Evolutionary conservation across 2,113 vertebrate species (phyloP), one percentile per base, ranked within the genome.

Genomic region (Ia io): DNA sequence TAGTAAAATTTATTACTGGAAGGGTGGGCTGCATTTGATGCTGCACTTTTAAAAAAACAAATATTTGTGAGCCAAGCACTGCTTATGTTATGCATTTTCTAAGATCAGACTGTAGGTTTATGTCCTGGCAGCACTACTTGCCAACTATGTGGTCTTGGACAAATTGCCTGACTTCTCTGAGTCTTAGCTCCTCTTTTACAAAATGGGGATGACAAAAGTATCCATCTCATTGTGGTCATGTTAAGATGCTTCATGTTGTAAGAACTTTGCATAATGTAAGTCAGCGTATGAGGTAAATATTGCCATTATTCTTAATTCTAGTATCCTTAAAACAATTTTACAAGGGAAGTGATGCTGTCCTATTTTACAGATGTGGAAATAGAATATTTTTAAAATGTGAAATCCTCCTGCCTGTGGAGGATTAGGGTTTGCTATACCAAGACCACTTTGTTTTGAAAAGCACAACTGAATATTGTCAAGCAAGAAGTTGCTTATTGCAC

Each of bases 381-480:
- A 77, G 53, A 53, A 69, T 61, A 28, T 61, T 69, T 74, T 78
- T 30, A 65, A 42, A 78, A 80, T 93, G 32, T 83, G 82, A 82
- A 90, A 47, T 77, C 82, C 53, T 80, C 89, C 92, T 94, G 67
- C 49, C 32, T 67, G 11, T 25, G 69, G 44, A 63, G 28, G 35
- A 85, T 61, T 76, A 22, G 80, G 32, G 20, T 82, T 93, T 95
- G 44, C 30, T 74, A 30, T 32, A 71, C 25, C 44, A 84, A 90
- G 76, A 9, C 37, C 69, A 47, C 0, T 86, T 94, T 83, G 61
- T 93, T 95, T 90, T 93, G 74, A 83, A 90, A 90, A 95, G 69
- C 77, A n/a, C 69, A 71, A 6, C 49, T 77, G 42, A 82, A 53
- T 61, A 70, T 69, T 82, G 25, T 67, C 25, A 70, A 51, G 35